Evolutionary conservation across 1,140 invertebrate genomes (phyloP).

Genomic region (Prorops nasuta): DNA sequence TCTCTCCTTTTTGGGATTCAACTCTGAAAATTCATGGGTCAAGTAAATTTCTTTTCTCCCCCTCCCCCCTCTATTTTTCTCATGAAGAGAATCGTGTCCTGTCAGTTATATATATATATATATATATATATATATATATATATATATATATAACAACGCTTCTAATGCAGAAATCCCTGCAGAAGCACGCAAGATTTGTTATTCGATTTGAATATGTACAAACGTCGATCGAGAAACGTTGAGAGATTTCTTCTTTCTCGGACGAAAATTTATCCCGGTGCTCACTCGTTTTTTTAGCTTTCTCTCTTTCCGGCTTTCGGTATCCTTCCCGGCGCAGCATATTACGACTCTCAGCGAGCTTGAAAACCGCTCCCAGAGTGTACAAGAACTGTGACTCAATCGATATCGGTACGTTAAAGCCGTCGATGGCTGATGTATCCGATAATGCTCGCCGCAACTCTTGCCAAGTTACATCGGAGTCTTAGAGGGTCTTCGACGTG

Average conservation of each 20-base stretch:
- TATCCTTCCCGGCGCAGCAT: slow-evolving; percentile 1
- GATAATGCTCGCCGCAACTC: slow-evolving; percentile 17
- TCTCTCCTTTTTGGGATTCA: neutral
- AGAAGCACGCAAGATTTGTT: too few relatives aligned
- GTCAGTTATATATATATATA: too few relatives aligned
- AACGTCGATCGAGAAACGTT: slow-evolving; percentile 1
- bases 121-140: slow-evolving; percentile 2
- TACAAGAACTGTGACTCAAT: slow-evolving; percentile 19
- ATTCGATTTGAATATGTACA: neutral
- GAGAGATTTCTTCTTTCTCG: slow-evolving; percentile 17
- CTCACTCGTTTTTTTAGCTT: too few relatives aligned
- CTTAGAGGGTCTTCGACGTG: slow-evolving; percentile 16
- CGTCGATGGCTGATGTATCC: slow-evolving; percentile 24
- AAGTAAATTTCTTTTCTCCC: slow-evolving; percentile 27
- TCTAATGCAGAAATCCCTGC: too few relatives aligned
- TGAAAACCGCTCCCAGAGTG: slow-evolving; percentile 5
- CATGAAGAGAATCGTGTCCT: slow-evolving; percentile 9
- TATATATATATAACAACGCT: too few relatives aligned
- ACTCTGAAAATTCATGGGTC: slow-evolving; percentile 28
- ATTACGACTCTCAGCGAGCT: slow-evolving; percentile 6
- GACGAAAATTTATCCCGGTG: slow-evolving; percentile 18
- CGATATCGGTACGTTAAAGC: slow-evolving; percentile 17
- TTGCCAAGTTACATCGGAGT: slow-evolving; percentile 17
- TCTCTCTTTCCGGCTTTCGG: neutral
- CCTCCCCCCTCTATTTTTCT: slow-evolving; percentile 9